Conservation (phyloP, 2,797 vertebrate genomes). For the Schizothorax lantsangensis region DNA sequence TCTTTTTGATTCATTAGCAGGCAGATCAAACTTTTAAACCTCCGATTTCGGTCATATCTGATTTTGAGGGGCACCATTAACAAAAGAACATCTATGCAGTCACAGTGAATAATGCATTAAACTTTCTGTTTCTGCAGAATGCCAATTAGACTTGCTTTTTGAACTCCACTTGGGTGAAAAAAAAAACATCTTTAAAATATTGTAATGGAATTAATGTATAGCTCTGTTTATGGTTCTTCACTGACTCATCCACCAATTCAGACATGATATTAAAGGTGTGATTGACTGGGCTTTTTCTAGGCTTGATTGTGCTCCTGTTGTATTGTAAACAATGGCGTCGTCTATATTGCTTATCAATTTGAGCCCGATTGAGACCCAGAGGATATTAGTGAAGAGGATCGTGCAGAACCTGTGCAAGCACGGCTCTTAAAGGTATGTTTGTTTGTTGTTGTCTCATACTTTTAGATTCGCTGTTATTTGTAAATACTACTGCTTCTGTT, state of each 20-base stretch:
- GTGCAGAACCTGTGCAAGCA: no score
- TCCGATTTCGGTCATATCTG: slow-evolving; percentile 1
- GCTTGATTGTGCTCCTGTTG: no score
- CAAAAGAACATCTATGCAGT: not conserved
- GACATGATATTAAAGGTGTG: not conserved
- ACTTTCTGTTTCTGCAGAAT: not conserved
- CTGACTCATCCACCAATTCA: not conserved
- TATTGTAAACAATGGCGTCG: no score
- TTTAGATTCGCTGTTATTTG: no score
- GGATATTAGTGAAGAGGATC: no score
- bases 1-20: slow-evolving; percentile 27
- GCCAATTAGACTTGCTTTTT: not conserved
- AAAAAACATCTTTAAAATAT: not conserved
- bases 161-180: not conserved
- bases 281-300: no score
- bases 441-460: no score
- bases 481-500: no score
- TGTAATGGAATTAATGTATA: not conserved
- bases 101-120: not conserved
- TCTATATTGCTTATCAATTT: no score
- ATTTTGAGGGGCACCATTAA: not conserved
- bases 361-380: no score
- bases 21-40: slow-evolving; percentile 24
- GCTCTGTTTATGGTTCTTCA: not conserved
- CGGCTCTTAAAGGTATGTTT: no score